Evolutionary conservation across 1,140 invertebrate species (phyloP).

Genomic region (Bombus superbus): DNA sequence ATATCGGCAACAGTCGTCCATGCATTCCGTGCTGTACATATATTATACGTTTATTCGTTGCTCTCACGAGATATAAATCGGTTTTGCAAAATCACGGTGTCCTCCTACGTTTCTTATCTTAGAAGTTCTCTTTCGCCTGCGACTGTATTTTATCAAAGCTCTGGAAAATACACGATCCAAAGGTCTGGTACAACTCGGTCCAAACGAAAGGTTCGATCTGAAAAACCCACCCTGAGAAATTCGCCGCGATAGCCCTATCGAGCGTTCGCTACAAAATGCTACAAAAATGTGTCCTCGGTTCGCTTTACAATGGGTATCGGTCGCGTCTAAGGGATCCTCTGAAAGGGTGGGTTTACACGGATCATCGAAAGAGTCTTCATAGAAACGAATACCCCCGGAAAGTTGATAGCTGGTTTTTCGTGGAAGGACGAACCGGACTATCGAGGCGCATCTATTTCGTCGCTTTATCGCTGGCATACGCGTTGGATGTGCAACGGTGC

Average conservation of each 20-base stretch:
- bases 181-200: too few species aligned
- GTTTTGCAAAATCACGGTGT: too few species aligned
- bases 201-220: background rate
- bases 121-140: too few species aligned
- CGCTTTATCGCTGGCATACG: background rate
- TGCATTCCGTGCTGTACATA: too few species aligned
- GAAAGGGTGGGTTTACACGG: constrained; percentile 10
- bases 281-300: constrained; percentile 18
- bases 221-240: background rate
- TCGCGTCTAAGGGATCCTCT: background rate
- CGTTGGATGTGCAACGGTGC: background rate
- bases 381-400: background rate
- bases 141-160: background rate
- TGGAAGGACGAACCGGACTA: background rate
- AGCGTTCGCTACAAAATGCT: background rate
- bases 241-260: background rate
- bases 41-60: too few species aligned
- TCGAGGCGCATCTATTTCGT: background rate
- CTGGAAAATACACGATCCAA: background rate
- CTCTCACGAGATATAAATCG: too few species aligned
- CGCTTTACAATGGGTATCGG: constrained; percentile 4
- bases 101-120: too few species aligned
- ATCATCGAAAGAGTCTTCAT: background rate
- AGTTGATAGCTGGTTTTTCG: background rate
- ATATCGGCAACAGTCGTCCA: too few species aligned